Base-by-base conservation (phyloP, 2,888 invertebrate species). In the Troides aeacus region DNA sequence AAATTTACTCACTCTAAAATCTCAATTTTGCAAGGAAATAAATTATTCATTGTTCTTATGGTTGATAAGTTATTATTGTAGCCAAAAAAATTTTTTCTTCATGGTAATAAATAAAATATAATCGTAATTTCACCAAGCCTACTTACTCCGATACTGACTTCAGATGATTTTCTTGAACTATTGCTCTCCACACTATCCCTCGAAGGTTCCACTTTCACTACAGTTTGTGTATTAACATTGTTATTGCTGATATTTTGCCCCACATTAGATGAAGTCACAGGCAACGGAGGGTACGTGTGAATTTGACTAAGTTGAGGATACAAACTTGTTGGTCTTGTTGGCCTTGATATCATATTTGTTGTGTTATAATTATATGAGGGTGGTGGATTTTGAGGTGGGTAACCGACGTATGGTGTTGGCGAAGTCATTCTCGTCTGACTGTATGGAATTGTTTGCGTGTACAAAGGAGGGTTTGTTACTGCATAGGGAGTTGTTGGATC, bases 301-400 rank as follows among this genome's bases (percentile, higher is more conserved):
- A 78, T 74, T 70, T 88, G 91, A 72, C 74, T 83, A 30, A 89
- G 69, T 68, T 86, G 87, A 0, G 92, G 90, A 69, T 91, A 91
- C 39, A 91, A 50, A 21, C 64, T 77, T 12, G 75, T 75, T 0
- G 90, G 90, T 21, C 86, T 78, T 0, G 88, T 81, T 1, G 90
- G 86, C 53, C 90, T 77, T 0, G 90, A 77, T 74, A 92, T 90
- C 88, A 92, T 84, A 58, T 90, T 92, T 0, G 92, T 92, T 1
- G 90, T 89, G 58, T 75, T 87, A 70, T 89, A 92, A 73, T 90
- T 92, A 74, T 90, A 92, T 0, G 82, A 68, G 0, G 82, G 78
- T 1, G 77, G 66, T 50, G 76, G 76, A 8, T 74, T 73, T 0
- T 73, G 72, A 0, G 84, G 80, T 0, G 85, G 85, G 69, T 89